Conservation (phyloP, 2,888 invertebrate genomes). For the Chelonus formosanus region DNA sequence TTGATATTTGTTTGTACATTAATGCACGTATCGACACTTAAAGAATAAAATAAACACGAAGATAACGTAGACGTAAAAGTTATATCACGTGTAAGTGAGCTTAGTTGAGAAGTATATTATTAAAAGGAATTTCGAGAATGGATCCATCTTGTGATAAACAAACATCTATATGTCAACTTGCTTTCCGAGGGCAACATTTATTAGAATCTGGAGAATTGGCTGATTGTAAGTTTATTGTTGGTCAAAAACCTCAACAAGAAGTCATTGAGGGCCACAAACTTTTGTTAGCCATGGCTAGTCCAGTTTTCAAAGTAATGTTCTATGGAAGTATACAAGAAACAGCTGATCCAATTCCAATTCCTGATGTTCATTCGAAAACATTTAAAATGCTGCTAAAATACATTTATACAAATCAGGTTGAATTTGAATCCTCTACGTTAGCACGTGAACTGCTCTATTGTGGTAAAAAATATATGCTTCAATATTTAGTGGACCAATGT, state of each 20-base stretch:
- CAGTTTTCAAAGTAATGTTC: constrained; percentile 90
- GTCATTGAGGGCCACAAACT: constrained; percentile 80
- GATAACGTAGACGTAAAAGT: too few relatives aligned
- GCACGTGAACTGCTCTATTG: constrained; percentile 88
- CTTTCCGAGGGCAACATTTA: constrained; percentile 78
- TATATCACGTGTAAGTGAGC: too few relatives aligned
- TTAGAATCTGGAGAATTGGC: constrained; percentile 84
- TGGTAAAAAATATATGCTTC: constrained; percentile 88
- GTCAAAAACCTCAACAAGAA: constrained; percentile 79
- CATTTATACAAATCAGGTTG: constrained; percentile 80
- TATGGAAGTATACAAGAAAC: constrained; percentile 85
- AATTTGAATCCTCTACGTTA: constrained; percentile 83
- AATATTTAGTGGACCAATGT: constrained; percentile 83
- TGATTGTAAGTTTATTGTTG: constrained; percentile 84
- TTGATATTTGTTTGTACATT: constrained; percentile 32
- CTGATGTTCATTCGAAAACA: constrained; percentile 87
- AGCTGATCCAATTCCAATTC: constrained; percentile 78
- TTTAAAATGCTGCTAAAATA: constrained; percentile 85
- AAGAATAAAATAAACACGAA: background rate
- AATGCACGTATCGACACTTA: constrained; percentile 28
- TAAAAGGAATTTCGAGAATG: constrained; percentile 57
- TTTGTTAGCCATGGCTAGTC: constrained; percentile 85
- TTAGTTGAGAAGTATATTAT: too few relatives aligned
- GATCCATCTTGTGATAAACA: constrained; percentile 79
- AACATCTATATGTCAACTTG: constrained; percentile 74